A percentile compares a stretch with the other conserved stretches of the same genome.
Conservation (phyloP, 2,888 invertebrate genomes). For the Nomada lathburiana region DNA sequence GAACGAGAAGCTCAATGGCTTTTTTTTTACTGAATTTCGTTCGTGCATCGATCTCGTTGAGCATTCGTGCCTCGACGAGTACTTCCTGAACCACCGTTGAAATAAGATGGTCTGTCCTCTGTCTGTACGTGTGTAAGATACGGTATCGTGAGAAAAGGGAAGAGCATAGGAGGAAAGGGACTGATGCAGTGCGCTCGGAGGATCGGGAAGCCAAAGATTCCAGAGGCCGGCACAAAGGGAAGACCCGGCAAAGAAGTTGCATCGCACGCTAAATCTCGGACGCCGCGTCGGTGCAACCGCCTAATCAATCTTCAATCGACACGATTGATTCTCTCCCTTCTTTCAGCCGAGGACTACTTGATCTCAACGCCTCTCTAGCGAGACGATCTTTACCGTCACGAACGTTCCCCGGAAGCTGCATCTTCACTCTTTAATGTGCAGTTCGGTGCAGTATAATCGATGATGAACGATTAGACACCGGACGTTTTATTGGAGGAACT, state of each 20-base stretch:
- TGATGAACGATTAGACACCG: neutral
- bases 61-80: constrained; percentile 37
- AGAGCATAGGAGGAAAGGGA: constrained; percentile 31
- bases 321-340: constrained; percentile 68
- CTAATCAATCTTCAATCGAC: constrained; percentile 75
- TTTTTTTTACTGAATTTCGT: constrained; percentile 35
- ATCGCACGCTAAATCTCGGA: constrained; percentile 67
- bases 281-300: constrained; percentile 64
- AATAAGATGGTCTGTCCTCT: constrained; percentile 36
- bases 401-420: constrained; percentile 7
- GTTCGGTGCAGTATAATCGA: constrained; percentile 2
- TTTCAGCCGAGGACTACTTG: constrained; percentile 46
- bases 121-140: constrained; percentile 48
- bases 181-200: constrained; percentile 41
- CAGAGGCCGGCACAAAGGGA: constrained; percentile 59
- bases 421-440: constrained; percentile 22
- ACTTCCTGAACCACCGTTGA: constrained; percentile 50
- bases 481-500: too few relatives aligned
- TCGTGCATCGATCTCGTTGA: constrained; percentile 22
- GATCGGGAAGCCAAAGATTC: constrained; percentile 61
- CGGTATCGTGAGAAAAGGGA: constrained; percentile 52
- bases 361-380: constrained; percentile 33
- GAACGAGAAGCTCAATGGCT: constrained; percentile 22
- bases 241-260: constrained; percentile 68
- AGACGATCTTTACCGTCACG: constrained; percentile 19